Conservation (phyloP, 2,113 vertebrate genomes). For the Paradoxurus hermaphroditus region DNA sequence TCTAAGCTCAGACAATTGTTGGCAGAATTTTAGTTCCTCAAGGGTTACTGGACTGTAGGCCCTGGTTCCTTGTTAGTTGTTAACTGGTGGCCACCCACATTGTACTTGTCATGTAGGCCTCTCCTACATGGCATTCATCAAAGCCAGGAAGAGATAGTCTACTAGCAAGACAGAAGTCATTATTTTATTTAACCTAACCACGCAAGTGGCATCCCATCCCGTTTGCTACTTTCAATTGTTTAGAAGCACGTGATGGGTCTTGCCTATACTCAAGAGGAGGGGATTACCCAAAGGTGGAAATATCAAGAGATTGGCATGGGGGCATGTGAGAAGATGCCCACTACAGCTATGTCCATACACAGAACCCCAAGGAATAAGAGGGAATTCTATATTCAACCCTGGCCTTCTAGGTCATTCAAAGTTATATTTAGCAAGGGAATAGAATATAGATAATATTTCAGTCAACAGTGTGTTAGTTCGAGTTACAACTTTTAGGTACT, state of each 20-base stretch:
- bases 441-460: background rate
- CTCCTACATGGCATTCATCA: background rate
- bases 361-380: background rate
- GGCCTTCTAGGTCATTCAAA: background rate
- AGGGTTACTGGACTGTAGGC: background rate
- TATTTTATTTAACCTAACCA: background rate
- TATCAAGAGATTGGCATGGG: background rate
- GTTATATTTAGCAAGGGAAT: background rate
- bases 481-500: conserved; percentile 13
- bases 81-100: background rate
- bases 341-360: background rate
- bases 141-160: background rate
- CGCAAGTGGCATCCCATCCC: background rate
- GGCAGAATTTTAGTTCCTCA: background rate
- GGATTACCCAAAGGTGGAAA: background rate
- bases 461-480: background rate
- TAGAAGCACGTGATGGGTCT: background rate
- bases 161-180: background rate
- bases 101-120: background rate
- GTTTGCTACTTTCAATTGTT: background rate
- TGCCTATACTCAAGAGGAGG: background rate
- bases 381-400: background rate
- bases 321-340: background rate
- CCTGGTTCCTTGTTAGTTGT: background rate
- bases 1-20: background rate